Conservation (phyloP, 2,113 vertebrate genomes). For the Aix galericulata region DNA sequence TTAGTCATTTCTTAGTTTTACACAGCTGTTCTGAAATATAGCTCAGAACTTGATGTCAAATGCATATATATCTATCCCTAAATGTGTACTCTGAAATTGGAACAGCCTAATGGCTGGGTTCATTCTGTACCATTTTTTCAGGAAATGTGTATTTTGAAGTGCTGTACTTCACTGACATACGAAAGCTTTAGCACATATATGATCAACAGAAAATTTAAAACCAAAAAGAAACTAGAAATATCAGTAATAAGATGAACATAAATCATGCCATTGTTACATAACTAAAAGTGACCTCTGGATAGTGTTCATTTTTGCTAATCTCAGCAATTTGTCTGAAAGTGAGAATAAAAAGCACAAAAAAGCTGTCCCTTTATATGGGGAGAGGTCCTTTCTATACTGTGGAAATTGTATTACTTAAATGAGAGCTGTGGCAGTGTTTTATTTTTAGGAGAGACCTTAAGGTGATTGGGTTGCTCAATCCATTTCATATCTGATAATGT, state of each 20-base stretch:
- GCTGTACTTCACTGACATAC: accelerated
- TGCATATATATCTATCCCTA: neutral
- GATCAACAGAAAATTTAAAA: neutral
- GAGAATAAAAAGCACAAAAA: neutral
- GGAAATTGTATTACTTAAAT: neutral
- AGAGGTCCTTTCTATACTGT: neutral
- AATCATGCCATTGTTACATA: neutral
- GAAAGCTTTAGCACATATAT: neutral
- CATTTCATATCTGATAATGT: neutral
- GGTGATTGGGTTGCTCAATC: neutral
- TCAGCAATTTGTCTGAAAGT: neutral
- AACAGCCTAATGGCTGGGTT: neutral
- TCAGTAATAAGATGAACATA: neutral
- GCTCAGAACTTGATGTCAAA: neutral
- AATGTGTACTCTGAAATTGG: neutral
- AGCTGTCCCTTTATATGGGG: no score
- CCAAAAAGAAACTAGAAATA: neutral
- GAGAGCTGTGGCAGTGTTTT: neutral
- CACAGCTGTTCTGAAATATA: neutral
- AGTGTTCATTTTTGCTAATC: neutral
- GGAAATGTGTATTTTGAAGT: neutral
- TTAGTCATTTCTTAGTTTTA: neutral
- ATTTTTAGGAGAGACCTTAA: neutral
- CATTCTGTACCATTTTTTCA: neutral
- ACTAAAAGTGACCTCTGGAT: neutral